Evolutionary conservation across 2,797 vertebrate genomes (phyloP).

Genomic region (Enoplosus armatus): DNA sequence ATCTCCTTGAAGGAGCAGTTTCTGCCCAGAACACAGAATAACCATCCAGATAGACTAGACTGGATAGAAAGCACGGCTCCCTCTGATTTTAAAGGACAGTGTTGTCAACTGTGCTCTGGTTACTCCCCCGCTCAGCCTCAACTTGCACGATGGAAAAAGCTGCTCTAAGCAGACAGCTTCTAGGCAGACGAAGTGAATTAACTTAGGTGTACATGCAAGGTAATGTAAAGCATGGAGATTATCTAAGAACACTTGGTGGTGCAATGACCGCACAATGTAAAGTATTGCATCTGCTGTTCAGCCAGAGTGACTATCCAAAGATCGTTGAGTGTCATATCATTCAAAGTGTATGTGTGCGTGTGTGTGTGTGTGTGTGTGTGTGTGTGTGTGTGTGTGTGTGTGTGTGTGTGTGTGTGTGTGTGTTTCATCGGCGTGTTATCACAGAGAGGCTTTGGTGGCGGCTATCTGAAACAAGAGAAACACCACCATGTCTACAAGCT

Average conservation of each 20-base stretch:
- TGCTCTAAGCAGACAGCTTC: constrained; percentile 46
- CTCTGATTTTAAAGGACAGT: constrained; percentile 57
- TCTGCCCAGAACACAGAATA: constrained; percentile 29
- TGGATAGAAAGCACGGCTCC: constrained; percentile 41
- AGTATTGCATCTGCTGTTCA: constrained; percentile 85
- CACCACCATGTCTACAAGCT: constrained; percentile 35
- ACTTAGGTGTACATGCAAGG: constrained; percentile 70
- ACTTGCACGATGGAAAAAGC: constrained; percentile 47
- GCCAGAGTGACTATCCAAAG: constrained; percentile 78
- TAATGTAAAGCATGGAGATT: constrained; percentile 74
- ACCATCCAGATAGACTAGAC: constrained; percentile 47
- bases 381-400: constrained; percentile 45
- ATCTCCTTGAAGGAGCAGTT: constrained; percentile 51
- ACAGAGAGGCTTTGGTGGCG: constrained; percentile 50
- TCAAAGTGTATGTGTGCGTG: constrained; percentile 53
- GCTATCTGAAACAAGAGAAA: constrained; percentile 34
- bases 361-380: constrained; percentile 34
- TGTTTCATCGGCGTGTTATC: constrained; percentile 40
- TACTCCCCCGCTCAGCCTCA: constrained; percentile 44
- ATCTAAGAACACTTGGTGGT: constrained; percentile 87
- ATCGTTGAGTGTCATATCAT: constrained; percentile 64
- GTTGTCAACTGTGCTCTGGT: constrained; percentile 52
- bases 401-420: constrained; percentile 35
- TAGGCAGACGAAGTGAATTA: constrained; percentile 63
- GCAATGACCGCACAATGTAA: constrained; percentile 81